Conservation (phyloP, 2,797 vertebrate species). For the Sebastes wilsoni region DNA sequence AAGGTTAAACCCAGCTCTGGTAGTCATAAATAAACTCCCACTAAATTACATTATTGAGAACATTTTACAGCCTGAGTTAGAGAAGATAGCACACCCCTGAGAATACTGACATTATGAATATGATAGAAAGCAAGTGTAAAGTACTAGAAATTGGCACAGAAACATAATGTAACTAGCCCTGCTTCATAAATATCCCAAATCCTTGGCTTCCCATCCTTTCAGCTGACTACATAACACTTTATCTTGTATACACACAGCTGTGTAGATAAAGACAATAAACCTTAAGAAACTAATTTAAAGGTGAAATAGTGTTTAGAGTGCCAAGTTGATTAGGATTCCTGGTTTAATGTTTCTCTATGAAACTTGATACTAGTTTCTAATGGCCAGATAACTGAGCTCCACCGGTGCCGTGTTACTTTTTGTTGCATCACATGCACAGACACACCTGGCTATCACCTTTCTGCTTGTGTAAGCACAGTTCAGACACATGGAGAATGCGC, state of each 20-base stretch:
- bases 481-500: constrained; percentile 9
- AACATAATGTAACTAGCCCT: background rate
- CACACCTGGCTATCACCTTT: constrained; percentile 48
- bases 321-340: background rate
- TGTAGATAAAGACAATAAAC: background rate
- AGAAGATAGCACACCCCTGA: background rate
- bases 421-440: constrained; percentile 40
- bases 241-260: background rate
- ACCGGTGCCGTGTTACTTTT: constrained; percentile 36
- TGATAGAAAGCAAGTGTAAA: background rate
- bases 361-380: constrained; percentile 31
- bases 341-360: constrained; percentile 22
- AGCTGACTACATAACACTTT: background rate
- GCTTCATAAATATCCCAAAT: background rate
- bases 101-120: background rate
- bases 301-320: background rate
- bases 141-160: background rate
- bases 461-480: constrained; percentile 41
- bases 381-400: constrained; percentile 6
- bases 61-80: background rate
- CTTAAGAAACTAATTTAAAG: background rate
- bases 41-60: background rate
- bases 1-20: no score
- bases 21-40: background rate
- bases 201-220: background rate